Base-by-base conservation (phyloP, 2,797 vertebrate genomes). In the Clarias fuscus region DNA sequence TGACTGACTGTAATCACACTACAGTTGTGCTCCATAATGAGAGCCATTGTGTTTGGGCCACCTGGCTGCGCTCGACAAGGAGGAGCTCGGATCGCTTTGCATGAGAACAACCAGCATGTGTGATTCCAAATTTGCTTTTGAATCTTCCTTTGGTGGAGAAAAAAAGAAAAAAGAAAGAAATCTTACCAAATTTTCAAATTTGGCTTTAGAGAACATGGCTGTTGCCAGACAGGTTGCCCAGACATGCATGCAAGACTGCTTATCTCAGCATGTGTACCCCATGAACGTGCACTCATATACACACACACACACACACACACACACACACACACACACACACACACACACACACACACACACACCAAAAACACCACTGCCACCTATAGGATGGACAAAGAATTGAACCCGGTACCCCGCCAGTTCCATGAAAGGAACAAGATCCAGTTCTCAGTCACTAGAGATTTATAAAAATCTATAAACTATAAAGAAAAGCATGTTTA, bases 281-380 rank as follows among this genome's bases (percentile, higher is more conserved):
- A 33, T 73, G 65, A 64, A 62, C 37, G 15, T 5, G 24, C 48
- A 24, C n/a, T 56, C 20, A 82, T 53, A 27, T 22, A 78, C 4
- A 18, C 13, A 75, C 10, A 62, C 43, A 33, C 27, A 58, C n/a
- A 73, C 40, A 72, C 72, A 81, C 78, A 65, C 43, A 68, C n/a
- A 71, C 67, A 82, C 82, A 85, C 67, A 83, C 83, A 85, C 85
- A 68, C 79, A 75, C 10, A 62, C 43, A 33, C 53, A 56, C n/a
- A 73, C 40, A 72, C 72, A 81, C 78, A 65, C 43, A 68, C n/a
- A 71, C 67, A 82, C 82, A 85, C 67, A 83, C 83, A 83, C 85
- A 68, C 75, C 75, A 88, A 88, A 88, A 90, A 71, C 90, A 88
- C 86, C 88, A 91, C 89, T 91, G 89, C 79, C 89, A 91, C 89